These are phyloP conservation scores for Scaptodrosophila lebanonensis DNA, from an alignment of 1,140 invertebrate genomes.

Conservation along the genomic window DNA sequence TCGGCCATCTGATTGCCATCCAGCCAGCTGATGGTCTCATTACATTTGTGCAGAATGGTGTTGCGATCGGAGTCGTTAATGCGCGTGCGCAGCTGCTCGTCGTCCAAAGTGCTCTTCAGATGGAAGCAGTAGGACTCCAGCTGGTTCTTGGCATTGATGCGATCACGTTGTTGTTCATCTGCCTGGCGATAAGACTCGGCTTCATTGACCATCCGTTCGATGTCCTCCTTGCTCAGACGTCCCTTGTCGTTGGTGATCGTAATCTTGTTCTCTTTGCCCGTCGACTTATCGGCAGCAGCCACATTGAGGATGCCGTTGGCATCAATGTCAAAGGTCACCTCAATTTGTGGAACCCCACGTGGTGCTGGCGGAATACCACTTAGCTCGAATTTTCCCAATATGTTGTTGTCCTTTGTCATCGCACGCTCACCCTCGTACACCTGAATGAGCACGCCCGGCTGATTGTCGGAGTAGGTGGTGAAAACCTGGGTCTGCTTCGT, in stretches of 20 bases:
- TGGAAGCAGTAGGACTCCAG: constrained; percentile 98
- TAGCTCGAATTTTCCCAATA: constrained; percentile 95
- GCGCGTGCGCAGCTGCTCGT: constrained; percentile 92
- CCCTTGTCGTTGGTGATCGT: constrained; percentile 99
- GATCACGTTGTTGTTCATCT: constrained; percentile 92
- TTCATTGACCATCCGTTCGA: constrained; percentile 97
- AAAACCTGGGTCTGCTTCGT: constrained; percentile 97
- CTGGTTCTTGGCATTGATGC: constrained; percentile 92
- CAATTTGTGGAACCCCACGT: constrained; percentile 94
- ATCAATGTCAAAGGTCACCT: constrained; percentile 94
- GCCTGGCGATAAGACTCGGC: constrained; percentile 94
- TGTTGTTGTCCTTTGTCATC: constrained; percentile 94
- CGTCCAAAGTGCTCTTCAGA: constrained; percentile 94
- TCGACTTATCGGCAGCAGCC: constrained; percentile 92
- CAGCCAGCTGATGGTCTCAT: constrained; percentile 95
- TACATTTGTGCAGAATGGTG: constrained; percentile 91
- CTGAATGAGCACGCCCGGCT: constrained; percentile 94
- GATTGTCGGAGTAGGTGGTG: constrained; percentile 97
- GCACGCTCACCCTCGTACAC: constrained; percentile 93
- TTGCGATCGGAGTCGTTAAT: constrained; percentile 91
- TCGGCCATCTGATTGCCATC: constrained; percentile 95
- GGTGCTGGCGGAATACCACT: constrained; percentile 95
- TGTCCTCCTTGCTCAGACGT: constrained; percentile 95
- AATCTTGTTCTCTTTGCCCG: constrained; percentile 97
- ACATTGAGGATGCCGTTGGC: constrained; percentile 93